These are phyloP conservation scores for Tragelaphus scriptus DNA, from an alignment of 2,113 vertebrate species.

Conservation along the genomic window DNA sequence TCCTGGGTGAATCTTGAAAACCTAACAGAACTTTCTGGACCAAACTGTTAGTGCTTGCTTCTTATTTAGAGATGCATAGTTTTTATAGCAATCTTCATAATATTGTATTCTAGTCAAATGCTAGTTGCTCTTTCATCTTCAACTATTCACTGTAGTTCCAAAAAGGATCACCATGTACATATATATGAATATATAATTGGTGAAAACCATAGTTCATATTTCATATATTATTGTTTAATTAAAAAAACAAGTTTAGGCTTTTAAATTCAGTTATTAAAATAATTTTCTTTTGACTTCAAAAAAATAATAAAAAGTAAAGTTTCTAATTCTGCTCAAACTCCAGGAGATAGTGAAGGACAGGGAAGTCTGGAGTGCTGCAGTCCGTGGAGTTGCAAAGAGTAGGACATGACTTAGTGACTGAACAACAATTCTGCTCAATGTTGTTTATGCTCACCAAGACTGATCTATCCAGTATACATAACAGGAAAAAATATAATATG, in stretches of 20 bases:
- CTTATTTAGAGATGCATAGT: not conserved
- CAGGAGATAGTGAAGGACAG: not conserved
- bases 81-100: not conserved
- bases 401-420: not conserved
- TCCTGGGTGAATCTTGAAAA: not conserved
- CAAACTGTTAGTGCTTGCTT: not conserved
- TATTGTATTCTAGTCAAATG: not conserved
- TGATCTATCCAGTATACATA: not conserved
- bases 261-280: slow-evolving; percentile 6
- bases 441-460: not conserved
- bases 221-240: not conserved
- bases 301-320: slow-evolving; percentile 1
- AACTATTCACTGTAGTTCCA: not conserved
- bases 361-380: not conserved
- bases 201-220: not conserved
- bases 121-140: not conserved
- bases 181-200: not conserved
- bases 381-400: not conserved
- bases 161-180: not conserved
- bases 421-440: not conserved
- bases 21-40: not conserved
- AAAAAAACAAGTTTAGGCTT: not conserved
- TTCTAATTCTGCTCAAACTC: not conserved
- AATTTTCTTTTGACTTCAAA: not conserved
- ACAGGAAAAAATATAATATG: not conserved